Evolutionary conservation across 1,140 invertebrate species (phyloP).

Genomic region (Tribolium castaneum): DNA sequence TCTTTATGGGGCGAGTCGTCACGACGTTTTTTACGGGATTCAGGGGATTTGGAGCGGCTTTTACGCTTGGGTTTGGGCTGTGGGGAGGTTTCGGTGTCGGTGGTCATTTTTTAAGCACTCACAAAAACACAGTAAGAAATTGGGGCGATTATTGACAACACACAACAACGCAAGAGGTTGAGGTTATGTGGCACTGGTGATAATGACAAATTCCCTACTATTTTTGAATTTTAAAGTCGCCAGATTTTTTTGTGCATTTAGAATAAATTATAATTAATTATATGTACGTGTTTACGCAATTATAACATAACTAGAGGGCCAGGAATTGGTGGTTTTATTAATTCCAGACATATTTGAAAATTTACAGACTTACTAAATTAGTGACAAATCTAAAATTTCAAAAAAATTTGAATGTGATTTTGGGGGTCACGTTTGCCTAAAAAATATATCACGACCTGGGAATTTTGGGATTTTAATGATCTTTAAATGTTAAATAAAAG

Average conservation of each 20-base stretch:
- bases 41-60: slow-evolving; percentile 14
- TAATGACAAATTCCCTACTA: neutral
- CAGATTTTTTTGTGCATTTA: no score
- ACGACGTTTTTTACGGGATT: slow-evolving; percentile 22
- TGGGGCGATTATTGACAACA: neutral
- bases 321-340: no score
- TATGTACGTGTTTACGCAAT: neutral
- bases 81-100: slow-evolving; percentile 22
- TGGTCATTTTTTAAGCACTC: slow-evolving; percentile 6
- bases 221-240: neutral
- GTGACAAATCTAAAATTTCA: neutral
- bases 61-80: neutral
- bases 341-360: no score
- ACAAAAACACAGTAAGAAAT: neutral
- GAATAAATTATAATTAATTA: no score
- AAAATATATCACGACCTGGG: no score
- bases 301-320: neutral
- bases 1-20: slow-evolving; percentile 39
- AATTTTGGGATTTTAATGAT: no score
- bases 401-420: neutral
- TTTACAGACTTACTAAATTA: neutral
- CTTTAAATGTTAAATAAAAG: no score
- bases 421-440: no score
- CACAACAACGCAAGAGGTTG: neutral
- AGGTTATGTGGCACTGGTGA: neutral